Conservation (phyloP, 2,113 vertebrate genomes). For the Lycocorax pyrrhopterus region DNA sequence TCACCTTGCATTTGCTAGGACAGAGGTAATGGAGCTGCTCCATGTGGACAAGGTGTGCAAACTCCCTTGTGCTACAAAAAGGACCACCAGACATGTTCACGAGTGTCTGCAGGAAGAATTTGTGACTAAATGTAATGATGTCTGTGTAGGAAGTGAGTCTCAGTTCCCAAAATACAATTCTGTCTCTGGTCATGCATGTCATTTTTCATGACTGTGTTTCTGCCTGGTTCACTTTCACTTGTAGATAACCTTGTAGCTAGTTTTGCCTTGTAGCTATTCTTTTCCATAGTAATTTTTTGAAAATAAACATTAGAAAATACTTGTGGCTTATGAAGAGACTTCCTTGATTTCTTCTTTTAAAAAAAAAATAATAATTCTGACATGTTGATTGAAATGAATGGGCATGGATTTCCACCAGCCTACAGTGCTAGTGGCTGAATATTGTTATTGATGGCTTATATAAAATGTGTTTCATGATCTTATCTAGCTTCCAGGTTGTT, state of each 20-base stretch:
- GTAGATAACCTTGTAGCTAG: not conserved
- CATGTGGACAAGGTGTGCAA: not conserved
- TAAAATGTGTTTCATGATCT: not conserved
- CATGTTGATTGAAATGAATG: not conserved
- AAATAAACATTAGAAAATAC: not conserved
- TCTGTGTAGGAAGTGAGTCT: not conserved
- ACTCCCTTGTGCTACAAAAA: not conserved
- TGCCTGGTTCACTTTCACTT: not conserved
- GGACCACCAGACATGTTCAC: not conserved
- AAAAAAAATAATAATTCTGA: not conserved
- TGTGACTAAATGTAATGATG: not conserved
- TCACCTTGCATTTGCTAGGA: not conserved
- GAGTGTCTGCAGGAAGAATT: not conserved
- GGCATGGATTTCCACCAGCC: not conserved
- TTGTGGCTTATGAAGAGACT: not conserved
- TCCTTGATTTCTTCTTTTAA: not conserved
- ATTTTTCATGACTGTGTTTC: not conserved
- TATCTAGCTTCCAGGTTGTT: not conserved
- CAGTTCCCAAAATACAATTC: not conserved
- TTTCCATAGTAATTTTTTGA: not conserved
- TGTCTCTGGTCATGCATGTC: not conserved
- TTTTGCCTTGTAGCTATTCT: not conserved
- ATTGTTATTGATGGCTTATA: not conserved
- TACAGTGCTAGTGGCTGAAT: not conserved
- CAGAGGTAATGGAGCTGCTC: not conserved